Evolutionary conservation across 2,113 vertebrate species (phyloP), one percentile per base, ranked within the genome.

Genomic region (Pelusios castaneus): DNA sequence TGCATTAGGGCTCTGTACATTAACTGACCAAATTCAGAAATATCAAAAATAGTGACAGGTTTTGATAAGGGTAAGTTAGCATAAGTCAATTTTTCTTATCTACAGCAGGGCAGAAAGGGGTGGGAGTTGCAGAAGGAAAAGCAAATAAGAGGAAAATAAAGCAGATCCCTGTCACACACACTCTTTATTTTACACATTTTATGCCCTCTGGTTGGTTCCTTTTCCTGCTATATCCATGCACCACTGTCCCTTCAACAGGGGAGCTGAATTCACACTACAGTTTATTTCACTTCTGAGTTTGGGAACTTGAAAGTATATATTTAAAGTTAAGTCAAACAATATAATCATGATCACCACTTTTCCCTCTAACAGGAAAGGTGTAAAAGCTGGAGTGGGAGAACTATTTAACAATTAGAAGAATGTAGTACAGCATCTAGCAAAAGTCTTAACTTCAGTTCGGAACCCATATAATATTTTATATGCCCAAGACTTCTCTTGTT

Each of bases 401-500:
- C 56, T 31, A 90, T 77, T 27, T 21, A 54, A 52, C 13, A 87
- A 24, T 81, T 27, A 85, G 9, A 90, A 87, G 52, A 87, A 13
- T n/a, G n/a, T 10, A 84, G 47, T 2, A 88, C 8, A 58, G 24
- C 56, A 67, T n/a, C 34, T 67, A 67, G 34, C 8, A 47, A 90
- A 24, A 85, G 34, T 27, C 13, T 27, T 60, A 84, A 67, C 58
- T 67, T 49, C 45, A n/a, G 24, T 82, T 91, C 78, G 14, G 88
- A 95, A 96, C 91, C 54, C 43, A 60, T 16, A 3, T n/a, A 82
- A 84, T 85, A 83, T 70, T 87, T 78, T 43, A 3, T 31, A 79
- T 82, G 29, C 14, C 89, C 63, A 51, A 94, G 22, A 80, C 22
- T 52, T 83, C 54, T 89, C 45, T 89, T 95, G 93, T 95, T 41